phyloP scores from a whole-genome alignment of 2,797 vertebrate species.

The Phoebastria nigripes region DNA sequence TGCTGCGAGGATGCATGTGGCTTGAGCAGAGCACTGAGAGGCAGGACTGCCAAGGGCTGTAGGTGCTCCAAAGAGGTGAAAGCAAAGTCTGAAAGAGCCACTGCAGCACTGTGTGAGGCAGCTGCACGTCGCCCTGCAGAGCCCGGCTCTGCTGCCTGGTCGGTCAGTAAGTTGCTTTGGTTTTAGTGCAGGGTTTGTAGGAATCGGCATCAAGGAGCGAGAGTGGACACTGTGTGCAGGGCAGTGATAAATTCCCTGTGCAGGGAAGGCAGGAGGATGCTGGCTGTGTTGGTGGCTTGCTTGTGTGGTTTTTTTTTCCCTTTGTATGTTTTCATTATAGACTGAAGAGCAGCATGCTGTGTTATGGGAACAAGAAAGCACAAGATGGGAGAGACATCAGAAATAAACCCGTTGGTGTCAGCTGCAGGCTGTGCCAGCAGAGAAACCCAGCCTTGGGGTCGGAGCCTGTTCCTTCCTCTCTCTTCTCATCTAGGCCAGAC shows the following conservation, averaged over 20 bases:
- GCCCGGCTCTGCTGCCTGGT: neutral
- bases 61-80: fast-evolving
- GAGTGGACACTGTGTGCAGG: conserved; percentile 46
- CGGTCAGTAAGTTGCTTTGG: neutral
- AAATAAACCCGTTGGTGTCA: neutral
- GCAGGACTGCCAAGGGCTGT: neutral
- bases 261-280: neutral
- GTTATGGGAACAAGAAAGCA: neutral
- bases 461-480: neutral
- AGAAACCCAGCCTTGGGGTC: neutral
- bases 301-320: neutral
- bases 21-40: neutral
- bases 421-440: neutral
- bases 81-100: neutral
- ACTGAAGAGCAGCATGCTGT: neutral
- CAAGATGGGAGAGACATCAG: neutral
- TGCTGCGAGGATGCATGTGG: fast-evolving
- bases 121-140: neutral
- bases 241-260: conserved; percentile 53
- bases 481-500: too few relatives aligned
- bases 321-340: neutral
- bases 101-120: neutral
- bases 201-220: conserved; percentile 44
- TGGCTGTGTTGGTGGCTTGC: neutral
- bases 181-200: neutral